These are phyloP conservation scores for Agrotis clavis DNA, from an alignment of 2,888 invertebrate genomes.

Conservation along the genomic window DNA sequence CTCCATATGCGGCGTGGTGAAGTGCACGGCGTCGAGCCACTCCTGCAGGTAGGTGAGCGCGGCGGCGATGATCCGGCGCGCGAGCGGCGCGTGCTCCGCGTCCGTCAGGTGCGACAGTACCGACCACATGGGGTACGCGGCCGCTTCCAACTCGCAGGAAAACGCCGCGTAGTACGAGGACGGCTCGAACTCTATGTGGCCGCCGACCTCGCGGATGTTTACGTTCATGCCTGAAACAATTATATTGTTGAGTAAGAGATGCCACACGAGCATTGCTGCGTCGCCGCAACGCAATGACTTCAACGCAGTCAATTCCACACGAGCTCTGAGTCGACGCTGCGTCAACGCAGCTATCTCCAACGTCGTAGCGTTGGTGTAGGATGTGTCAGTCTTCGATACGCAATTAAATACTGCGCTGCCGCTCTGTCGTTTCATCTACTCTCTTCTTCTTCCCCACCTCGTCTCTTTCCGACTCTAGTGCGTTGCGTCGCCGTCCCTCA, in stretches of 20 bases:
- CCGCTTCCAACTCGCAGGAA: conserved; percentile 99
- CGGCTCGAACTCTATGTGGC: conserved; percentile 99
- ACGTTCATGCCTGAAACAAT: conserved; percentile 97
- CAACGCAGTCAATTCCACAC: too few species aligned
- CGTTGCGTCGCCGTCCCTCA: too few species aligned
- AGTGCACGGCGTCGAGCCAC: conserved; percentile 97
- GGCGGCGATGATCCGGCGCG: conserved; percentile 94
- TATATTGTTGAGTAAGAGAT: background rate
- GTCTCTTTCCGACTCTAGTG: too few species aligned
- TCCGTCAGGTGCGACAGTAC: conserved; percentile 96
- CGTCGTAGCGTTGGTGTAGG: too few species aligned
- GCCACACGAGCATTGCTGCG: too few species aligned
- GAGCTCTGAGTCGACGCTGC: too few species aligned
- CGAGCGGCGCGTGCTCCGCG: conserved; percentile 93
- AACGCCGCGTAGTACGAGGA: conserved; percentile 99
- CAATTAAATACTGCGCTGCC: too few species aligned
- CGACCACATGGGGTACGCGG: conserved; percentile 99
- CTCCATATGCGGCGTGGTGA: conserved; percentile 90
- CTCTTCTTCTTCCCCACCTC: too few species aligned
- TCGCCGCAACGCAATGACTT: too few species aligned
- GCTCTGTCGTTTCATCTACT: too few species aligned
- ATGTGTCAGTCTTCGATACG: too few species aligned
- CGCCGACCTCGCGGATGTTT: conserved; percentile 96
- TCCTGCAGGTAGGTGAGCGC: conserved; percentile 95
- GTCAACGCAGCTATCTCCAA: too few species aligned